phyloP scores from a whole-genome alignment of 2,888 invertebrate species.

The Suillia variegata region DNA sequence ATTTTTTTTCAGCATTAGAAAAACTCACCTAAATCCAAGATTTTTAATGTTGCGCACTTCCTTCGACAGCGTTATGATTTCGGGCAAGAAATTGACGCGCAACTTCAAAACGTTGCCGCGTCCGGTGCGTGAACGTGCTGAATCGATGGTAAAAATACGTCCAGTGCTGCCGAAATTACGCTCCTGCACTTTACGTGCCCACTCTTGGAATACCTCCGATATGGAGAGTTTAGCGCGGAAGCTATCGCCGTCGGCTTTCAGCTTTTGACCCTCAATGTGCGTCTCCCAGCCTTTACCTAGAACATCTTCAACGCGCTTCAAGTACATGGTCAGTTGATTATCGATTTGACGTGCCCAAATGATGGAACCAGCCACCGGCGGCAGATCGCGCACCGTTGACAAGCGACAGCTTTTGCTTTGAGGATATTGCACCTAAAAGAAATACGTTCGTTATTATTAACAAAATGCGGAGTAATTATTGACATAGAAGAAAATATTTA shows the following conservation, averaged over 20 bases:
- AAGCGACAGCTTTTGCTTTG: slow-evolving; percentile 92
- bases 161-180: slow-evolving; percentile 93
- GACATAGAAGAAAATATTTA: slow-evolving; percentile 1
- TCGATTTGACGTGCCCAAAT: slow-evolving; percentile 99
- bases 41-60: slow-evolving; percentile 97
- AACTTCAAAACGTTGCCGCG: slow-evolving; percentile 85
- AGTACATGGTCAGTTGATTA: slow-evolving; percentile 92
- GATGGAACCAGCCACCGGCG: slow-evolving; percentile 96
- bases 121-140: slow-evolving; percentile 74
- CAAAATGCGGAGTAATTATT: background rate
- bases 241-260: slow-evolving; percentile 97
- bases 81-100: slow-evolving; percentile 94
- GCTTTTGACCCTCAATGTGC: slow-evolving; percentile 96
- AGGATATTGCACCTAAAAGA: slow-evolving; percentile 83
- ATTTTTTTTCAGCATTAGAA: background rate
- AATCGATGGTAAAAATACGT: slow-evolving; percentile 92
- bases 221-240: slow-evolving; percentile 96
- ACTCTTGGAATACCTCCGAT: slow-evolving; percentile 97
- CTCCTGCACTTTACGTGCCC: slow-evolving; percentile 93
- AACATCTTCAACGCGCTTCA: slow-evolving; percentile 97
- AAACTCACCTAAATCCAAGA: slow-evolving; percentile 77
- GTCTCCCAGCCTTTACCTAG: slow-evolving; percentile 99
- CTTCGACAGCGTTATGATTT: slow-evolving; percentile 97
- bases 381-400: slow-evolving; percentile 90
- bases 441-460: background rate